Evolutionary conservation across 2,113 vertebrate genomes (phyloP).

Genomic region (Melanerpes formicivorus): DNA sequence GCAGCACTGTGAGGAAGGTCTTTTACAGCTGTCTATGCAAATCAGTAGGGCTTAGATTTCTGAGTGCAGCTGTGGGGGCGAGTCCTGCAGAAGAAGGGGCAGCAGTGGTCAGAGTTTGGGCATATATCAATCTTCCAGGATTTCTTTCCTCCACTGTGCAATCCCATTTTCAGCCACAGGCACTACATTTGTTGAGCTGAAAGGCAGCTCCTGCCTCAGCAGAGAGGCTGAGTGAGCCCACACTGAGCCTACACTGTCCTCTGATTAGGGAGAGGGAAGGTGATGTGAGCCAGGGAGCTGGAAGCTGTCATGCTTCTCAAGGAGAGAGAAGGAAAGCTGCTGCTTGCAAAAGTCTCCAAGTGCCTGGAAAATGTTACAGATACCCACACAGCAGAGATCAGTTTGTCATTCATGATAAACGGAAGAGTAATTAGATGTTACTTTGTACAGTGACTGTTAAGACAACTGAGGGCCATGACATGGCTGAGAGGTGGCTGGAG

Average conservation of each 20-base stretch:
- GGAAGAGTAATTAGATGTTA: not conserved
- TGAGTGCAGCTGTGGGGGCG: not conserved
- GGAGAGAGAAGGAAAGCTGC: not conserved
- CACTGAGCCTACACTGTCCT: not conserved
- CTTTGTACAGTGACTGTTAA: not conserved
- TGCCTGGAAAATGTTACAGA: not conserved
- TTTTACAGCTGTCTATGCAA: not conserved
- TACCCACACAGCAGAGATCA: not conserved
- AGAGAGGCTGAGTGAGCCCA: not conserved
- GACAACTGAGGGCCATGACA: not conserved
- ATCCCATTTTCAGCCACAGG: not conserved
- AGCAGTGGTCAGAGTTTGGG: not conserved
- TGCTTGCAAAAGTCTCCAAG: not conserved
- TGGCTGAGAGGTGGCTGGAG: not conserved
- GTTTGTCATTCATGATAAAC: not conserved
- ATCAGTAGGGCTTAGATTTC: fast-evolving
- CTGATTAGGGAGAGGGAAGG: not conserved
- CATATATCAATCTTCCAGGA: not conserved
- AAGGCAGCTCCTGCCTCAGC: not conserved
- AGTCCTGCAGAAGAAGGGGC: not conserved
- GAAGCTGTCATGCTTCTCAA: not conserved
- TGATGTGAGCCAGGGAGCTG: not conserved
- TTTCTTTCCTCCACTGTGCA: not conserved
- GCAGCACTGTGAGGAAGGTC: not conserved
- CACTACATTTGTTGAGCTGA: not conserved